Conservation (phyloP, 2,113 vertebrate genomes). For the Cettia cetti region DNA sequence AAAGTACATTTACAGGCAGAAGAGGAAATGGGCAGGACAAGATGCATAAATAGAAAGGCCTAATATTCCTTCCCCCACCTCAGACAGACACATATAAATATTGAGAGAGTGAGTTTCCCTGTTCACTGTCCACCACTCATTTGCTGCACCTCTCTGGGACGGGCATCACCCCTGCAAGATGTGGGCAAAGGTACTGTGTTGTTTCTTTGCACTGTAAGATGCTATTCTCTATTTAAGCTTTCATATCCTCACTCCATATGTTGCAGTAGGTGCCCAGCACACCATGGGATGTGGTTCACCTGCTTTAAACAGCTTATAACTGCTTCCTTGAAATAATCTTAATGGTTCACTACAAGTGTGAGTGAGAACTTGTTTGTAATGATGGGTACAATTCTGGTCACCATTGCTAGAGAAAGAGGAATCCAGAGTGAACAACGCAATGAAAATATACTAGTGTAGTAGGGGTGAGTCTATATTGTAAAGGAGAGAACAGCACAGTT, state of each 20-base stretch:
- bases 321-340: background rate
- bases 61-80: background rate
- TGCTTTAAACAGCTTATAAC: background rate
- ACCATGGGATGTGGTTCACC: background rate
- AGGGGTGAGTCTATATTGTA: background rate
- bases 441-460: background rate
- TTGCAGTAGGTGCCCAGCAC: background rate
- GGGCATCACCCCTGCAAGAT: background rate
- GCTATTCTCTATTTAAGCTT: background rate
- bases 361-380: background rate
- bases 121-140: background rate
- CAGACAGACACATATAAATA: background rate
- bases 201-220: background rate
- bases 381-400: background rate
- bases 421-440: background rate
- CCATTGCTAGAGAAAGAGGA: background rate
- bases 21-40: constrained; percentile 25
- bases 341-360: background rate
- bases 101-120: background rate
- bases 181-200: constrained; percentile 62
- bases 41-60: background rate
- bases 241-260: background rate
- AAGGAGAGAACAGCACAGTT: background rate
- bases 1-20: constrained; percentile 20
- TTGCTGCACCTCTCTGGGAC: background rate